A percentile compares a stretch with the other conserved stretches of the same genome.
Evolutionary conservation across 2,797 vertebrate species (phyloP).

Genomic region (Eulemur coronatus): DNA sequence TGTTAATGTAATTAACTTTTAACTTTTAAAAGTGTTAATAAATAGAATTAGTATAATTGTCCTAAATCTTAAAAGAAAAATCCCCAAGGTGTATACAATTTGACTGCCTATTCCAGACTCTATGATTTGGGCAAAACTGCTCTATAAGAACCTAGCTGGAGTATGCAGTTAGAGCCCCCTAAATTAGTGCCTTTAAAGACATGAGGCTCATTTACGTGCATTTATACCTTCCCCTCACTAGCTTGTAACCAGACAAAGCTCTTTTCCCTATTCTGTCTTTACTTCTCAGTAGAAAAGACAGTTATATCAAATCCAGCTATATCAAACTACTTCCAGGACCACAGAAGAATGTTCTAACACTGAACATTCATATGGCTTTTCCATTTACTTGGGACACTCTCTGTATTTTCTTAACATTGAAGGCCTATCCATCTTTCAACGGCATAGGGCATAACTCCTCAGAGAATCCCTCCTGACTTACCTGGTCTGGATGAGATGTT

Average conservation of each 20-base stretch:
- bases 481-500: not conserved
- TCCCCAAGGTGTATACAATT: not conserved
- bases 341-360: not conserved
- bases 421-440: constrained; percentile 1
- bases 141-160: not conserved
- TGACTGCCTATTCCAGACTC: not conserved
- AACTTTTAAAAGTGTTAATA: not conserved
- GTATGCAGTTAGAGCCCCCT: not conserved
- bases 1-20: constrained; percentile 2
- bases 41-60: not conserved
- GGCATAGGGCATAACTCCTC: not conserved
- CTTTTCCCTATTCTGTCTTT: constrained; percentile 1
- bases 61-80: not conserved
- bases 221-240: not conserved
- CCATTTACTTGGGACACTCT: not conserved
- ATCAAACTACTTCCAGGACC: not conserved
- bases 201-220: not conserved
- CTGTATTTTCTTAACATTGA: not conserved
- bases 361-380: not conserved
- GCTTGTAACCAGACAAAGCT: not conserved
- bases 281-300: not conserved
- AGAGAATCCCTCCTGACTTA: not conserved
- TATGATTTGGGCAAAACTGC: not conserved
- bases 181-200: not conserved
- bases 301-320: not conserved